phyloP scores from a whole-genome alignment of 1,140 invertebrate genomes.

The Papilio machaon region DNA sequence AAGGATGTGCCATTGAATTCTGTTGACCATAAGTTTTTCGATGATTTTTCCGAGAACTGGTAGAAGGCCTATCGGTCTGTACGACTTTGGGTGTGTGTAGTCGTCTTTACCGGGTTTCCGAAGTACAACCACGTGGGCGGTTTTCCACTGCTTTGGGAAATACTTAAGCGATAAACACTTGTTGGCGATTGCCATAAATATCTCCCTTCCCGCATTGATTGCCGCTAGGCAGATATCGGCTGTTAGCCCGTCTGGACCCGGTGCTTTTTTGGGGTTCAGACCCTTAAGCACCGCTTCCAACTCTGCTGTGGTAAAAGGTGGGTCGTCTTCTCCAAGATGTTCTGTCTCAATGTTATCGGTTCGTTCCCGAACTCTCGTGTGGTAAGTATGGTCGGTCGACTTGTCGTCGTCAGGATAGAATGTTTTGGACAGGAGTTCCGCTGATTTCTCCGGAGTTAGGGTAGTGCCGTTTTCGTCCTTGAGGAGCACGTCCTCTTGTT shows the following conservation, averaged over 20 bases:
- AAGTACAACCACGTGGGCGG: slow-evolving; percentile 38
- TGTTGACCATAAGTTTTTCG: slow-evolving; percentile 38
- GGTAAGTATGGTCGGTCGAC: neutral
- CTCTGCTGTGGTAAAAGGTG: slow-evolving; percentile 39
- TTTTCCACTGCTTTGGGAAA: slow-evolving; percentile 44
- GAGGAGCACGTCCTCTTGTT: slow-evolving; percentile 28
- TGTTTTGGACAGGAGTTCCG: slow-evolving; percentile 41
- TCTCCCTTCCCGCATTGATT: slow-evolving; percentile 36
- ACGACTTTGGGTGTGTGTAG: neutral
- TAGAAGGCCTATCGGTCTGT: slow-evolving; percentile 6
- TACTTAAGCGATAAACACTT: slow-evolving; percentile 35
- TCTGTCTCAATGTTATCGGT: slow-evolving; percentile 10
- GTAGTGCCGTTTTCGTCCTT: slow-evolving; percentile 32
- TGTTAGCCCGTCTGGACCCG: slow-evolving; percentile 41
- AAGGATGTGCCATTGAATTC: slow-evolving; percentile 31
- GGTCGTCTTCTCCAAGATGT: slow-evolving; percentile 32
- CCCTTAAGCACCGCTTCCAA: slow-evolving; percentile 37
- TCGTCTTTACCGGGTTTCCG: slow-evolving; percentile 37
- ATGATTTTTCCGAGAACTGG: slow-evolving; percentile 40
- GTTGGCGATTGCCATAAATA: slow-evolving; percentile 40
- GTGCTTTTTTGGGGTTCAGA: slow-evolving; percentile 42
- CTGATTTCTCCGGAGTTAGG: slow-evolving; percentile 37
- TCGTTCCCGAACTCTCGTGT: slow-evolving; percentile 11
- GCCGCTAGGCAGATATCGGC: slow-evolving; percentile 38
- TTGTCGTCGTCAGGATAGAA: slow-evolving; percentile 45